Percentiles rank a stretch among this genome's conserved stretches.
phyloP scores from a whole-genome alignment of 2,888 invertebrate species.

The Cerastis leucographa region DNA sequence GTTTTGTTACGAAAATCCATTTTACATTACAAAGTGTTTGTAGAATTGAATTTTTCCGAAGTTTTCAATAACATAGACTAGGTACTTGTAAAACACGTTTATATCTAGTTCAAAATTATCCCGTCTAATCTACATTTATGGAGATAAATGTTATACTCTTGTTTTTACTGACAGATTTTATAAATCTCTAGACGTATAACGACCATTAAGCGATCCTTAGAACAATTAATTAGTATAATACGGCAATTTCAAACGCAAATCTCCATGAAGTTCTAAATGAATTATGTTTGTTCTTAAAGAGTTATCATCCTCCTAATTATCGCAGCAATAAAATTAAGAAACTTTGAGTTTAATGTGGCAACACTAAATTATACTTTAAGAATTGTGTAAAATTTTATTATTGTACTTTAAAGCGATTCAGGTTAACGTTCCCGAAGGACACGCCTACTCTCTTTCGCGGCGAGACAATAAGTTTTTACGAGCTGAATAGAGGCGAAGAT shows the following conservation, averaged over 20 bases:
- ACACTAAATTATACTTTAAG: conserved; percentile 79
- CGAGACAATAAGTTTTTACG: conserved; percentile 87
- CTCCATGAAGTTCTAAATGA: conserved; percentile 86
- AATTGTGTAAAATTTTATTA: conserved; percentile 77
- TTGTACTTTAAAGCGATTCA: conserved; percentile 73
- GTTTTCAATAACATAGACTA: conserved; percentile 32
- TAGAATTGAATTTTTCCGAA: conserved; percentile 41
- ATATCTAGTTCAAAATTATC: conserved; percentile 18
- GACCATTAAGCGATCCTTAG: conserved; percentile 85
- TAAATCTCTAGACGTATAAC: conserved; percentile 83
- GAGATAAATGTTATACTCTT: conserved; percentile 50
- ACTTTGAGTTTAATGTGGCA: conserved; percentile 76
- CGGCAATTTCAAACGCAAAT: conserved; percentile 88
- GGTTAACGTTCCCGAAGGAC: conserved; percentile 67
- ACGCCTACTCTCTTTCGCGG: conserved; percentile 80
- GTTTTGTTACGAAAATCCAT: conserved; percentile 41
- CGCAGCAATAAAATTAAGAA: conserved; percentile 85
- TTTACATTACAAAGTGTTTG: conserved; percentile 31
- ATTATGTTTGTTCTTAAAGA: conserved; percentile 87
- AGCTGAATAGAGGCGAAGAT: conserved; percentile 89
- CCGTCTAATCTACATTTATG: conserved; percentile 20
- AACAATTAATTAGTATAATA: conserved; percentile 90
- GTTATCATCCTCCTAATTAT: conserved; percentile 87
- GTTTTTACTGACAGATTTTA: conserved; percentile 70
- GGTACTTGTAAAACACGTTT: conserved; percentile 24